A percentile compares a stretch with the other conserved stretches of the same genome.
phyloP scores from a whole-genome alignment of 2,888 invertebrate species.

The Brachypterus glaber region DNA sequence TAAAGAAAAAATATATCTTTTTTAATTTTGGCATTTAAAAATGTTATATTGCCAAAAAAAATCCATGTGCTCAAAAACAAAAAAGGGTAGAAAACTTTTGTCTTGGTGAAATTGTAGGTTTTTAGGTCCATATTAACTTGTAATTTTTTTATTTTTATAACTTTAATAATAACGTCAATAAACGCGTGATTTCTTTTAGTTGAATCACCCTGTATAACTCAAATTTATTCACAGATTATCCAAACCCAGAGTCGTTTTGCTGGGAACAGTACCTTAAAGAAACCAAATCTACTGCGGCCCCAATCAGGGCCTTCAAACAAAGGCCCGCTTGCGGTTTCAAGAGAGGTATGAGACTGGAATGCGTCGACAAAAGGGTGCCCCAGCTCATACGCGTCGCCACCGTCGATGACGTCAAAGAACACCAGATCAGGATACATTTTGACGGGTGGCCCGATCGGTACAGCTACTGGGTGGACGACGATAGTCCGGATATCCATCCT shows the following conservation, averaged over 20 bases:
- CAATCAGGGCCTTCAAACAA: slow-evolving; percentile 72
- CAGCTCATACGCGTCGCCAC: slow-evolving; percentile 79
- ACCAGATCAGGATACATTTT: slow-evolving; percentile 69
- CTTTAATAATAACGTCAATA: no score
- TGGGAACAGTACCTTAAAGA: slow-evolving; percentile 79
- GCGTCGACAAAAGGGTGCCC: slow-evolving; percentile 75
- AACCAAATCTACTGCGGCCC: slow-evolving; percentile 66
- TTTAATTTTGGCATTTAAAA: no score
- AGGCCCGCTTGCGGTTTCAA: slow-evolving; percentile 71
- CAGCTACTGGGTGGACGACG: slow-evolving; percentile 85
- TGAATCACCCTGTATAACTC: no score
- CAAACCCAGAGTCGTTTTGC: slow-evolving; percentile 61
- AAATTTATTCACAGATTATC: slow-evolving; percentile 57
- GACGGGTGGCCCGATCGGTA: slow-evolving; percentile 84
- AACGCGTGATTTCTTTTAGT: no score
- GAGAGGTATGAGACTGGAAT: slow-evolving; percentile 78
- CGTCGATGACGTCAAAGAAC: slow-evolving; percentile 64
- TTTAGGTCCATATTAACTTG: no score
- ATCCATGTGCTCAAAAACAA: no score
- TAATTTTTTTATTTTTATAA: no score
- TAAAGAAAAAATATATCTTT: no score
- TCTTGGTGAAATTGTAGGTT: no score
- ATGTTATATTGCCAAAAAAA: no score
- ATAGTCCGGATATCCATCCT: slow-evolving; percentile 83
- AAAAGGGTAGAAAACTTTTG: no score